Percentiles rank a stretch among this genome's conserved stretches.
phyloP scores from a whole-genome alignment of 2,113 vertebrate genomes.

The Ictidomys tridecemlineatus region DNA sequence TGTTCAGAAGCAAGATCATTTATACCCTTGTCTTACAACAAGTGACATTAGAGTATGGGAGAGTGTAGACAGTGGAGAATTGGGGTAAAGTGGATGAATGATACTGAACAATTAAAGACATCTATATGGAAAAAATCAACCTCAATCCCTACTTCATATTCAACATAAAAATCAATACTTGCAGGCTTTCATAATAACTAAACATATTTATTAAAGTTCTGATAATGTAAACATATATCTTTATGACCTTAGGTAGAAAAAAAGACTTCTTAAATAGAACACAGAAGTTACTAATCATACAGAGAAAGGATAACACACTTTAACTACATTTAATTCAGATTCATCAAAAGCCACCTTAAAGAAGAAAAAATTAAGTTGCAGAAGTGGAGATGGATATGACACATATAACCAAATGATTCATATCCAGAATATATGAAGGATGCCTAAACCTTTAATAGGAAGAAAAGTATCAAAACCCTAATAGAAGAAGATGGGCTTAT shows the following conservation, averaged over 20 bases:
- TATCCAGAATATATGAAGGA: neutral
- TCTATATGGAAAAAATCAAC: neutral
- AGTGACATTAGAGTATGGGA: neutral
- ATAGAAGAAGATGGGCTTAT: neutral
- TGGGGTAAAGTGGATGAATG: neutral
- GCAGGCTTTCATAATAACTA: neutral
- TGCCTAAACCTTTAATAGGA: neutral
- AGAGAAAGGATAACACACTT: neutral
- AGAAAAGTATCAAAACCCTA: neutral
- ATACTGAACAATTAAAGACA: neutral
- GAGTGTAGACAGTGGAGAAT: neutral
- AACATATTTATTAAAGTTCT: neutral
- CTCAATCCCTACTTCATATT: neutral
- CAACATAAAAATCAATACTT: no score
- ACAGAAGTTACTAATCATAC: constrained; percentile 2
- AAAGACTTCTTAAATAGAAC: constrained; percentile 25
- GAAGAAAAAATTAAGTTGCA: neutral
- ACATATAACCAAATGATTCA: neutral
- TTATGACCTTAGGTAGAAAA: neutral
- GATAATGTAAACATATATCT: neutral
- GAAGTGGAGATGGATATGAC: neutral
- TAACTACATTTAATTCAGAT: neutral
- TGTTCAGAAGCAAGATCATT: neutral
- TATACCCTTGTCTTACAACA: neutral
- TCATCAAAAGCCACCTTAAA: constrained; percentile 31